Conservation (phyloP, 2,113 vertebrate genomes). For the Pituophis catenifer region DNA sequence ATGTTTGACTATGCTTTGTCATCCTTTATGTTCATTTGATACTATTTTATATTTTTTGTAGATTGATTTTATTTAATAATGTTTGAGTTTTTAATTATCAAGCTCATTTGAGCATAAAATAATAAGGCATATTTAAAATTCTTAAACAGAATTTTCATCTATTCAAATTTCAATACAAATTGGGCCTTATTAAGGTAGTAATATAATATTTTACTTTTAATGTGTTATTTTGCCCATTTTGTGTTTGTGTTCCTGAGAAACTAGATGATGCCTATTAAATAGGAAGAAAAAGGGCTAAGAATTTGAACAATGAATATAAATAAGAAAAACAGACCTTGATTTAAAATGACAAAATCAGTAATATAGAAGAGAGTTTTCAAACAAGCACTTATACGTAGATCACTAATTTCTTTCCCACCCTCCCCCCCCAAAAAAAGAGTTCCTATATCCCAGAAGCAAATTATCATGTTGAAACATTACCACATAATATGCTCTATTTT, state of each 20-base stretch:
- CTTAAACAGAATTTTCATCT: neutral
- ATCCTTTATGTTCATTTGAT: neutral
- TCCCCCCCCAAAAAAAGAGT: neutral
- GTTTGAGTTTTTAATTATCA: neutral
- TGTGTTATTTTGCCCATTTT: slow-evolving; percentile 17
- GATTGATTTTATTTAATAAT: neutral
- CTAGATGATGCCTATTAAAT: slow-evolving; percentile 12
- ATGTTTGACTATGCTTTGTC: neutral
- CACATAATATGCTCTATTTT: neutral
- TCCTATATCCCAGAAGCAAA: neutral
- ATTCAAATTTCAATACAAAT: neutral
- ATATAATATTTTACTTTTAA: slow-evolving; percentile 13
- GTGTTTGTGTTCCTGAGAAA: slow-evolving; percentile 20
- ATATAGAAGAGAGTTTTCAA: neutral
- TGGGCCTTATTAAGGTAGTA: slow-evolving; percentile 9
- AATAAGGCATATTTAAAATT: neutral
- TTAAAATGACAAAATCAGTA: slow-evolving; percentile 5
- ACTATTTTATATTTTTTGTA: neutral
- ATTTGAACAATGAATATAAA: slow-evolving; percentile 40
- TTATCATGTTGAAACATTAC: neutral
- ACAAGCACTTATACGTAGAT: neutral
- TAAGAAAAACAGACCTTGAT: neutral
- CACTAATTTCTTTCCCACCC: neutral
- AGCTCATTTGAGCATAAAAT: neutral
- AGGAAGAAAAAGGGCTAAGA: slow-evolving; percentile 20